These are phyloP conservation scores for Sparus aurata DNA, from an alignment of 2,797 vertebrate species.

Conservation along the genomic window DNA sequence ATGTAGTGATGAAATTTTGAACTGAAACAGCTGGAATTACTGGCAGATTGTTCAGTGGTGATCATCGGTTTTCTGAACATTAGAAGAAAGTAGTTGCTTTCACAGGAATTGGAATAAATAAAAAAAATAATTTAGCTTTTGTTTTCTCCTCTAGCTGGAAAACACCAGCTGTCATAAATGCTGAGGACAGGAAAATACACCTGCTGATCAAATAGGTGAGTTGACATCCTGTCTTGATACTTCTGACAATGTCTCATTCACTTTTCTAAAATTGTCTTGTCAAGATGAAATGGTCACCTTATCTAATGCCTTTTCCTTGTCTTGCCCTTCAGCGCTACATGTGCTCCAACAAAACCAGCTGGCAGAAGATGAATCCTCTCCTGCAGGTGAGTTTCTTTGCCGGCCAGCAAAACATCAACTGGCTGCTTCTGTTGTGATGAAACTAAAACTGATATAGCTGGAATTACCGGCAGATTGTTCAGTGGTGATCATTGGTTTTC, in stretches of 20 bases:
- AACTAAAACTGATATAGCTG: slow-evolving; percentile 88
- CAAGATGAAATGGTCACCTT: too few relatives aligned
- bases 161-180: background rate
- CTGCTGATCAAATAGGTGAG: background rate
- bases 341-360: accelerated
- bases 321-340: accelerated
- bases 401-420: accelerated
- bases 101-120: accelerated
- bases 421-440: slow-evolving; percentile 85
- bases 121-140: accelerated
- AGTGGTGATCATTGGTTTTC: slow-evolving; percentile 79
- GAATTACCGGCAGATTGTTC: slow-evolving; percentile 87
- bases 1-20: slow-evolving; percentile 64
- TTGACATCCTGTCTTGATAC: accelerated
- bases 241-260: slow-evolving; percentile 61
- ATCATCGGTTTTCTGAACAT: slow-evolving; percentile 88
- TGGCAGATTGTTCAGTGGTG: slow-evolving; percentile 92
- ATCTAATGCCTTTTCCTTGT: too few relatives aligned
- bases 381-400: background rate
- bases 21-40: slow-evolving; percentile 91
- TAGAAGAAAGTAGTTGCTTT: accelerated
- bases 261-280: too few relatives aligned
- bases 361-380: accelerated
- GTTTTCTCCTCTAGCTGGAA: background rate
- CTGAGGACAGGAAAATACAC: background rate